Evolutionary conservation across 2,888 invertebrate species (phyloP).

Genomic region (Synanthedon formicaeformis): DNA sequence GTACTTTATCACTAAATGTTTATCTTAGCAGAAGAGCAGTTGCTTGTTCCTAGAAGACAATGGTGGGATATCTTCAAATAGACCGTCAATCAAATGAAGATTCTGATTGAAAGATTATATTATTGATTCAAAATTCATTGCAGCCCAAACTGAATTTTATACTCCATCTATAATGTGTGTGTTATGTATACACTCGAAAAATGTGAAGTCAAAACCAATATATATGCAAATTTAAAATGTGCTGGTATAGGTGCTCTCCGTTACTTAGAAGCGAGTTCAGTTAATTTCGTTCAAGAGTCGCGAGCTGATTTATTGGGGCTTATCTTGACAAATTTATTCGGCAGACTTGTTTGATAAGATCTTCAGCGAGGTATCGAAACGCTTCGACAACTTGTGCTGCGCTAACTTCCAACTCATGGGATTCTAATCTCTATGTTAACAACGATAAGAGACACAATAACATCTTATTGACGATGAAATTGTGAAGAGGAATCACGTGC

Average conservation of each 20-base stretch:
- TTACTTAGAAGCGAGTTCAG: slow-evolving; percentile 13
- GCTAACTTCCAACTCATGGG: not conserved
- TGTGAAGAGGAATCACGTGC: not conserved
- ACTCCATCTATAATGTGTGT: not conserved
- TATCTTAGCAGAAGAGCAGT: too few relatives aligned
- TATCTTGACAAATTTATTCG: slow-evolving; percentile 43
- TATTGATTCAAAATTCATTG: too few relatives aligned
- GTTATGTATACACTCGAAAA: not conserved
- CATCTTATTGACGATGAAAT: not conserved
- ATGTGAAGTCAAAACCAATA: slow-evolving; percentile 15
- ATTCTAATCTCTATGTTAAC: not conserved
- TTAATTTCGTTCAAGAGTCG: slow-evolving; percentile 40
- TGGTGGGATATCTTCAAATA: too few relatives aligned
- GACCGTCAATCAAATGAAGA: too few relatives aligned
- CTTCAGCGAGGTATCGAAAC: slow-evolving; percentile 10
- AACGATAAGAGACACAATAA: not conserved
- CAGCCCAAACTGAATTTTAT: not conserved
- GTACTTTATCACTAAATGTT: too few relatives aligned
- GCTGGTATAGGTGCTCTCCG: slow-evolving; percentile 12
- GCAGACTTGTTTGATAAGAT: slow-evolving; percentile 21
- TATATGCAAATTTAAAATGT: slow-evolving; percentile 45
- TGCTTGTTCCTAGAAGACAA: too few relatives aligned
- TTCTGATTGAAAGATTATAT: too few relatives aligned
- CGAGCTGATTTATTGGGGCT: slow-evolving; percentile 38
- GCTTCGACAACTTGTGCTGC: slow-evolving; percentile 3